These are phyloP conservation scores for Intellagama lesueurii DNA, from an alignment of 2,797 vertebrate species.

Conservation along the genomic window DNA sequence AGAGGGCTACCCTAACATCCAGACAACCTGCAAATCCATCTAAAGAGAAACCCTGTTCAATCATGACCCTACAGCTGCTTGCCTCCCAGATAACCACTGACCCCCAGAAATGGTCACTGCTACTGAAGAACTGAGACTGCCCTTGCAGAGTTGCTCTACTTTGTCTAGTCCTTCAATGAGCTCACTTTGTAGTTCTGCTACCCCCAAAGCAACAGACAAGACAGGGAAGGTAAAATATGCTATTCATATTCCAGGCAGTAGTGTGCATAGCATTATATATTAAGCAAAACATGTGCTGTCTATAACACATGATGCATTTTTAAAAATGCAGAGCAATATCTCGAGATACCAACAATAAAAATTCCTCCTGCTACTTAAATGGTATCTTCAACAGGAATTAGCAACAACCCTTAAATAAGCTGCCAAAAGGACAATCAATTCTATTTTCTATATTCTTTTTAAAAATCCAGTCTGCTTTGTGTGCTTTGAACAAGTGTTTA, in stretches of 20 bases:
- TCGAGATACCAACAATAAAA: not conserved
- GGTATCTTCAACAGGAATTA: not conserved
- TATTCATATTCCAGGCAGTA: not conserved
- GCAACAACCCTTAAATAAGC: not conserved
- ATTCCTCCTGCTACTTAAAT: not conserved
- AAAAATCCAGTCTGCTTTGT: conserved; percentile 1
- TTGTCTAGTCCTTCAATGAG: not conserved
- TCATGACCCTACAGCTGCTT: too few relatives aligned
- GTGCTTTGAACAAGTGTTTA: not conserved
- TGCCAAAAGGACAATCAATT: not conserved
- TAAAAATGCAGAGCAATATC: not conserved
- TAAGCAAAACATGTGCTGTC: not conserved
- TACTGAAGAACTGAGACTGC: too few relatives aligned
- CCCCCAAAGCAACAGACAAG: not conserved
- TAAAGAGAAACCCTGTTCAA: too few relatives aligned
- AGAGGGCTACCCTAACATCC: too few relatives aligned
- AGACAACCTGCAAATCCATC: too few relatives aligned
- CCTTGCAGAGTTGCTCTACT: too few relatives aligned
- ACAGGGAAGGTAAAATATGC: not conserved
- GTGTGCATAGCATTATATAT: not conserved
- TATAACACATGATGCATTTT: not conserved
- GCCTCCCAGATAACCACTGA: too few relatives aligned
- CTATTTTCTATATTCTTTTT: not conserved
- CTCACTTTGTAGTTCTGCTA: not conserved
- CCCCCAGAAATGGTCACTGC: too few relatives aligned